Evolutionary conservation across 2,888 invertebrate genomes (phyloP), one percentile per base, ranked within the genome.

Genomic region (Cartodere bifasciata): DNA sequence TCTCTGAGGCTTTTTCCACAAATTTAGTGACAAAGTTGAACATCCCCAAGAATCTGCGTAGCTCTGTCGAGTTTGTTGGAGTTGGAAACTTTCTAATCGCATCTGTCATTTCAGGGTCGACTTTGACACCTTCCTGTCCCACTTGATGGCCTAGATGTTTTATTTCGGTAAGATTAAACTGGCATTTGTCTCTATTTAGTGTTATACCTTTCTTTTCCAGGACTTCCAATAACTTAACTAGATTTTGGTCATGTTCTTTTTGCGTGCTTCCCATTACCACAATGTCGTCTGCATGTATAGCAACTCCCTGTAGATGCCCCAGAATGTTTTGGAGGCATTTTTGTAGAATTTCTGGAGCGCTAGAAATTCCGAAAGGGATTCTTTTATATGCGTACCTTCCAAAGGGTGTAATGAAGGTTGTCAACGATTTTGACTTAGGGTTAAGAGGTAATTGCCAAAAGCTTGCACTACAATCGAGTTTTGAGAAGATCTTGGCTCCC

Each of bases 141-240:
- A 50, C 28, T 4, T 36, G 17, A 23, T 47, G 38, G 3, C 49
- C 49, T 16, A 51, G 20, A 28, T 44, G 46, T 12, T 40, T 39
- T 2, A 50, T 16, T 30, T 37, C 13, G 4, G 11, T 16, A 2
- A 37, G 35, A 1, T 38, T 34, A 25, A 50, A 44, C 9, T 32
- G 16, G 34, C 50, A 50, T 36, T 53, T 49, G 1, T 39, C 30
- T 23, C 35, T 23, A 28, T 47, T 46, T 4, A 46, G 7, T 1
- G 39, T 43, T 13, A 44, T 22, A 1, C 43, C 45, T n/a, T 31
- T 37, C 17, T 37, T 23, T 7, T 7, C 20, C 20, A 20, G 20
- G 7, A 7, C n/a, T n/a, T 20, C 7, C n/a, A 20, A 20, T n/a
- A 20, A 7, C n/a, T n/a, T 20, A 7, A 7, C n/a, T n/a, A 20